Conservation (phyloP, 2,113 vertebrate genomes). For the Xenopus borealis region DNA sequence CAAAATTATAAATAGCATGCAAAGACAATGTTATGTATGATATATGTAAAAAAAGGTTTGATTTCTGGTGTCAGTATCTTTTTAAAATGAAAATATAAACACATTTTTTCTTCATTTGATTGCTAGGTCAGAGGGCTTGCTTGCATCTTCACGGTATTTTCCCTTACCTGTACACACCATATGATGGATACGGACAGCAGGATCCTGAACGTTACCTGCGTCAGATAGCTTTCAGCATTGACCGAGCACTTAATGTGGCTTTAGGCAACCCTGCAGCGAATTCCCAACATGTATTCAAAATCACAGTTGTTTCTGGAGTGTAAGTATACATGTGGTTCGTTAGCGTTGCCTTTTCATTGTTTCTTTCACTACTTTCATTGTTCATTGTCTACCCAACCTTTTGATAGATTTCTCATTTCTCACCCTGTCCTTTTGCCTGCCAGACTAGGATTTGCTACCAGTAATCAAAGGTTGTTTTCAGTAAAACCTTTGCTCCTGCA, state of each 20-base stretch:
- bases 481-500: too few relatives aligned
- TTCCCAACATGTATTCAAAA: slow-evolving; percentile 90
- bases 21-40: too few relatives aligned
- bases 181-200: slow-evolving; percentile 80
- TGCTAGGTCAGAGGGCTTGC: slow-evolving; percentile 95
- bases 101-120: slow-evolving; percentile 21
- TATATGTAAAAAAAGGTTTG: too few relatives aligned
- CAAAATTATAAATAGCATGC: too few relatives aligned
- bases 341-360: slow-evolving; percentile 20
- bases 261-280: slow-evolving; percentile 90
- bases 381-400: too few relatives aligned
- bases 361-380: neutral
- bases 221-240: slow-evolving; percentile 94
- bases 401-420: too few relatives aligned
- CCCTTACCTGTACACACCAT: slow-evolving; percentile 93
- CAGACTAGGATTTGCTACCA: too few relatives aligned
- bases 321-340: slow-evolving; percentile 67
- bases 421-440: too few relatives aligned
- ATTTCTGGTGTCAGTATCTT: too few relatives aligned
- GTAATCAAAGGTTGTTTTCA: too few relatives aligned
- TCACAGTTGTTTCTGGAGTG: slow-evolving; percentile 93
- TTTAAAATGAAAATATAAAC: too few relatives aligned
- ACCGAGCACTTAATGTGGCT: slow-evolving; percentile 91
- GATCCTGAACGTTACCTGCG: slow-evolving; percentile 79
- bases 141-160: slow-evolving; percentile 94